Percentiles rank a stretch among this genome's conserved stretches.
These are phyloP conservation scores for Sebastes hubbsi DNA, from an alignment of 2,797 vertebrate species.

Conservation along the genomic window DNA sequence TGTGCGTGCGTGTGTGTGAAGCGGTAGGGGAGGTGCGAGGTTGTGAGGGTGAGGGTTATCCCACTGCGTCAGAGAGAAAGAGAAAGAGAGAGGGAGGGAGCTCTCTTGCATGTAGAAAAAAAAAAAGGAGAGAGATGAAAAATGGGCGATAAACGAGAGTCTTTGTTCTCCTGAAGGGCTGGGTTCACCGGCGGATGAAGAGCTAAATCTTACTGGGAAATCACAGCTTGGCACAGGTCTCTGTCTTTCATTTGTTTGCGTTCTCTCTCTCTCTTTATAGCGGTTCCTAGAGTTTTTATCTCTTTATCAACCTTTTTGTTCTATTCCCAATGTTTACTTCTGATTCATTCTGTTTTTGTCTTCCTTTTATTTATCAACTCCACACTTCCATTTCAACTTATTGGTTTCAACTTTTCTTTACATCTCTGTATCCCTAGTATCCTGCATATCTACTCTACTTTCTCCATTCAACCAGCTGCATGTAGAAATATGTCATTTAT, in stretches of 20 bases:
- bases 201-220: slow-evolving; percentile 58
- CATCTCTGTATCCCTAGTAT: no score
- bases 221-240: slow-evolving; percentile 57
- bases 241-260: slow-evolving; percentile 46
- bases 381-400: no score
- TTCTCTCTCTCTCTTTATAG: slow-evolving; percentile 28
- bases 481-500: background rate
- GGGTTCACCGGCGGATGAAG: slow-evolving; percentile 51
- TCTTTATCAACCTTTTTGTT: slow-evolving; percentile 11
- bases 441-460: background rate
- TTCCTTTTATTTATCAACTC: background rate
- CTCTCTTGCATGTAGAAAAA: slow-evolving; percentile 46
- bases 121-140: slow-evolving; percentile 56
- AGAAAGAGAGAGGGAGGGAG: slow-evolving; percentile 13
- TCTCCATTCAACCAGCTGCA: background rate
- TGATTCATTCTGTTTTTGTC: background rate
- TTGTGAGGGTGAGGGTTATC: slow-evolving; percentile 57
- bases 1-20: slow-evolving; percentile 17
- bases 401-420: background rate
- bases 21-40: slow-evolving; percentile 51
- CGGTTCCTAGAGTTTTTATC: slow-evolving; percentile 13
- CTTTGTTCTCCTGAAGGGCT: slow-evolving; percentile 62
- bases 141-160: slow-evolving; percentile 48
- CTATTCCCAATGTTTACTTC: background rate
- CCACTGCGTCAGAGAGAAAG: slow-evolving; percentile 48